These are phyloP conservation scores for Hoplias malabaricus DNA, from an alignment of 2,113 vertebrate species.

Conservation along the genomic window DNA sequence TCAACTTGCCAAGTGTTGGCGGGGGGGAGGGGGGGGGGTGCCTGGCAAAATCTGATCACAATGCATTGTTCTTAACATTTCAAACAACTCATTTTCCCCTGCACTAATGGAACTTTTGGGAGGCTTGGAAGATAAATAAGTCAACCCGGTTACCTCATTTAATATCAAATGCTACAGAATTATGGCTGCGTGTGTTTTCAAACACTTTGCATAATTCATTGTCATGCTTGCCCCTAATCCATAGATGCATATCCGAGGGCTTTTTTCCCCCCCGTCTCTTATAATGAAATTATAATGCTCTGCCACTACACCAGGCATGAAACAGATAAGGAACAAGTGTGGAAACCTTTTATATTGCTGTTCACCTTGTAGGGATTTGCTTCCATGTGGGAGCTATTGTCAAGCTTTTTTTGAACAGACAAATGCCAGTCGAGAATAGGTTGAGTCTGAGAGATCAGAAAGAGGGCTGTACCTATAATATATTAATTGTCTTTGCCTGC, in stretches of 20 bases:
- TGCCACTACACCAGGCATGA: slow-evolving; percentile 64
- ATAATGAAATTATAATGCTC: slow-evolving; percentile 74
- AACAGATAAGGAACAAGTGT: slow-evolving; percentile 68
- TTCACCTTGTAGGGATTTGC: slow-evolving; percentile 69
- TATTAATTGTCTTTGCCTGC: neutral
- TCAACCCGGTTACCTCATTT: slow-evolving; percentile 72
- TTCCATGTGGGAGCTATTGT: slow-evolving; percentile 66
- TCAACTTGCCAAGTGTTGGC: slow-evolving; percentile 19
- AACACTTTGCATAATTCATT: slow-evolving; percentile 80
- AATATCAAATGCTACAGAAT: slow-evolving; percentile 81
- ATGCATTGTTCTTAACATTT: slow-evolving; percentile 62
- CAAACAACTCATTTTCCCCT: slow-evolving; percentile 71
- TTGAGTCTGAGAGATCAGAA: neutral
- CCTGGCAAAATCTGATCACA: slow-evolving; percentile 47
- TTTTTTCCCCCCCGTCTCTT: slow-evolving; percentile 56
- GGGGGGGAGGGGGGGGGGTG: neutral
- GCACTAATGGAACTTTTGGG: slow-evolving; percentile 70
- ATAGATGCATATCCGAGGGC: slow-evolving; percentile 67
- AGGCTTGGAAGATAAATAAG: slow-evolving; percentile 74
- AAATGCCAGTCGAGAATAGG: slow-evolving; percentile 30
- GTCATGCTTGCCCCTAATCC: slow-evolving; percentile 77
- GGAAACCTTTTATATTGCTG: slow-evolving; percentile 64
- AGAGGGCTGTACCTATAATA: neutral
- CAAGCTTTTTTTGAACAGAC: slow-evolving; percentile 27
- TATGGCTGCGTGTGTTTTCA: slow-evolving; percentile 79